Percentiles rank a stretch among this genome's conserved stretches.
These are phyloP conservation scores for Zaprionus inermis DNA, from an alignment of 1,140 invertebrate species.

Conservation along the genomic window DNA sequence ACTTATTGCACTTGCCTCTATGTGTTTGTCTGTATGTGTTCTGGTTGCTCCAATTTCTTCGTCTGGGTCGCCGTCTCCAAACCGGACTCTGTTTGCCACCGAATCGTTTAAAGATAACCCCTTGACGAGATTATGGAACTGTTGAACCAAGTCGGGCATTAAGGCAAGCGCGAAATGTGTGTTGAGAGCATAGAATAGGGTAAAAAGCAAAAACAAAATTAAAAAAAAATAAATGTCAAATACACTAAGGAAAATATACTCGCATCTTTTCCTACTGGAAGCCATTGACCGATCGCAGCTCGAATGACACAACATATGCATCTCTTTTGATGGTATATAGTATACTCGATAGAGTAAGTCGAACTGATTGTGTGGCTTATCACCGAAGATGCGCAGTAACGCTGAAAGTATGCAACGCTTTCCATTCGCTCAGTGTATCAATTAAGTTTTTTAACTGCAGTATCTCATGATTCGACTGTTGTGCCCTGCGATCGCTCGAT, in stretches of 20 bases:
- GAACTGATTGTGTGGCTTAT: conserved; percentile 6
- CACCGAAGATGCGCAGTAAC: neutral
- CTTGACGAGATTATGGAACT: conserved; percentile 32
- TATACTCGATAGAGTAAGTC: neutral
- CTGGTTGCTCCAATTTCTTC: neutral
- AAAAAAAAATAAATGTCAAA: neutral
- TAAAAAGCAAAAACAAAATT: conserved; percentile 27
- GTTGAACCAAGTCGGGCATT: conserved; percentile 26
- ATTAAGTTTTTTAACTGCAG: conserved; percentile 40
- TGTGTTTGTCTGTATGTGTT: neutral
- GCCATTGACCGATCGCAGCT: conserved; percentile 18
- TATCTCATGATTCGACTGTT: conserved; percentile 39
- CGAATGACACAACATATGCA: neutral
- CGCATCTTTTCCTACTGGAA: neutral
- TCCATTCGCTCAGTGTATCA: conserved; percentile 51
- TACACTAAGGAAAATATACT: conserved; percentile 13
- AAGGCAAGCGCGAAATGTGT: conserved; percentile 14
- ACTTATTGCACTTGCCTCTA: neutral
- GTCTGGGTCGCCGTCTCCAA: conserved; percentile 9
- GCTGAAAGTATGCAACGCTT: conserved; percentile 38
- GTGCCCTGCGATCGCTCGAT: conserved; percentile 17
- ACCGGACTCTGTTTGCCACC: conserved; percentile 7
- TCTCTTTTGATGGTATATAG: neutral
- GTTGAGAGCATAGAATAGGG: conserved; percentile 16
- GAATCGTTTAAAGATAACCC: conserved; percentile 61